phyloP scores from a whole-genome alignment of 2,797 vertebrate genomes.

The Myoxocephalus aenaeus region DNA sequence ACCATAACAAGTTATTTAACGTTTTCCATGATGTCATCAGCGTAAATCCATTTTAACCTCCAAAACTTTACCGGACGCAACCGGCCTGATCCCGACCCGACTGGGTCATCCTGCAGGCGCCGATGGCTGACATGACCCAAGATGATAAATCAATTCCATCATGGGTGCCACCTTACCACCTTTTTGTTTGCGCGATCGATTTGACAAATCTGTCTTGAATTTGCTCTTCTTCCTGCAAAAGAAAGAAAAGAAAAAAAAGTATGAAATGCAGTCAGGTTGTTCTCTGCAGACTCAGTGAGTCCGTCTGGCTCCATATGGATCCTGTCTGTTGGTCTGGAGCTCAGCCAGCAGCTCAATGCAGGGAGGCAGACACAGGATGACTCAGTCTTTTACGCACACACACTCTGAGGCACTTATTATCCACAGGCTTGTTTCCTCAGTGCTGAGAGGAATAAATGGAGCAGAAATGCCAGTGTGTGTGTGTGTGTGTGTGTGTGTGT shows the following conservation, averaged over 20 bases:
- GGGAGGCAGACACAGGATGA: conserved; percentile 44
- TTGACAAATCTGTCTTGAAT: background rate
- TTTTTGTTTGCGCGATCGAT: background rate
- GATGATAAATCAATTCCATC: background rate
- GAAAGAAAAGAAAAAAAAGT: too few species aligned
- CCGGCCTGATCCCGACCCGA: background rate
- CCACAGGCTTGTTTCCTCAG: background rate
- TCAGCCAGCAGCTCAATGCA: conserved; percentile 37
- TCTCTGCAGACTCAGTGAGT: conserved; percentile 23
- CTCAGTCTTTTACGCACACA: conserved; percentile 43
- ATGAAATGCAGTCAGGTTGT: background rate
- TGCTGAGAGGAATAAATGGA: conserved; percentile 7
- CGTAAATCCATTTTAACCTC: background rate
- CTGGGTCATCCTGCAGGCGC: background rate
- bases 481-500: background rate
- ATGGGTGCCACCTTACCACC: fast-evolving
- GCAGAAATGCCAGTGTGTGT: background rate
- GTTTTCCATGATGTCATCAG: background rate
- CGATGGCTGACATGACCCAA: background rate
- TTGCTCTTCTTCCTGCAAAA: too few species aligned
- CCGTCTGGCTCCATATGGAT: conserved; percentile 15
- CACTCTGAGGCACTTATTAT: background rate
- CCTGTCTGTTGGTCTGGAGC: background rate
- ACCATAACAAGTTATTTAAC: background rate
- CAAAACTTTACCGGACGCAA: background rate